Conservation (phyloP, 2,113 vertebrate genomes). For the Pterocles gutturalis region DNA sequence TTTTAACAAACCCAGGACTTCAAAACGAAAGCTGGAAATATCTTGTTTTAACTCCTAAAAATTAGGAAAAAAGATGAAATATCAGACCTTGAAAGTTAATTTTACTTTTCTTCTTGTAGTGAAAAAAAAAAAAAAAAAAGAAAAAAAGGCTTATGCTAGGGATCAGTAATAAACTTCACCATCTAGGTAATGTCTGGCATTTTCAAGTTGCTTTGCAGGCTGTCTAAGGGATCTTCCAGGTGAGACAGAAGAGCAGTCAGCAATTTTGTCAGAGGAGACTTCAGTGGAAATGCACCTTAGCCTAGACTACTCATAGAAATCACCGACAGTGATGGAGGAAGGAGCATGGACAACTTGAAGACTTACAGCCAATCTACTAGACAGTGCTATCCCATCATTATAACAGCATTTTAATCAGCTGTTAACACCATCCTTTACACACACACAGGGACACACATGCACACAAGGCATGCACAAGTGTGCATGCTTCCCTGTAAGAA, state of each 20-base stretch:
- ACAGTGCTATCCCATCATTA: background rate
- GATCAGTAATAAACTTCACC: background rate
- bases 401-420: background rate
- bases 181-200: background rate
- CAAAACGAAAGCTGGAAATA: slow-evolving; percentile 98
- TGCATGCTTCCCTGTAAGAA: background rate
- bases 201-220: background rate
- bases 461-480: background rate
- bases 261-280: background rate
- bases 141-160: background rate
- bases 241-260: background rate
- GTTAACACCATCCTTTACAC: background rate
- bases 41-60: slow-evolving; percentile 96
- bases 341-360: background rate
- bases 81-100: background rate
- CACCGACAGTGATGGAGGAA: background rate
- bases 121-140: background rate
- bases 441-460: background rate
- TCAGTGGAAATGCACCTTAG: background rate
- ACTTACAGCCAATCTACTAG: background rate
- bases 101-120: background rate
- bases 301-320: background rate
- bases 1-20: slow-evolving; percentile 92
- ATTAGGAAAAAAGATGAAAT: background rate
- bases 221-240: background rate